Base-by-base conservation (phyloP, 2,888 invertebrate species). In the Hemicrepidius hirtus region DNA sequence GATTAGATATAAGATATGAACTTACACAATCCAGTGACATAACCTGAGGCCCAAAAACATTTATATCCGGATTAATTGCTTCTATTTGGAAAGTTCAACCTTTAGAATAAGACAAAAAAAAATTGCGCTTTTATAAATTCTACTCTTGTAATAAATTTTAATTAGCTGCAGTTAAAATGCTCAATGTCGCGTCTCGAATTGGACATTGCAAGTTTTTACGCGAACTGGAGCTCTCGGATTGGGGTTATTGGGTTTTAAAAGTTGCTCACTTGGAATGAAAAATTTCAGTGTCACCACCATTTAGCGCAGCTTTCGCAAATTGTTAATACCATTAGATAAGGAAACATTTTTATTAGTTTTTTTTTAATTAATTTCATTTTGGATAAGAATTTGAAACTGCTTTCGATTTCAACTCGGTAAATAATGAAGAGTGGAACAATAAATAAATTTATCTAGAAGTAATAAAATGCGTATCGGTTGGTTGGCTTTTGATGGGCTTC, bases 211-310 rank as follows among this genome's bases (percentile, higher is more conserved):
- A 50, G 49, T 64, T 49, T 50, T 64, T 64, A 21, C 32, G 12
- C 18, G 35, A 3, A 46, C 46, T 32, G 35, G 28, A 50, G 35
- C 49, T 40, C 35, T 50, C 64, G 18, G 18, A 46, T 32, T 18
- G 63, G 49, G 63, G 46, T 63, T 46, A 46, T 63, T 46, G 32
- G 63, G 46, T 63, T 63, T 49, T 40, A 40, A n/a, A 40, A 40
- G 40, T 40, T 13, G 40, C 13, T 13, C 1, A 13, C 13, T n/a
- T 40, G n/a, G 40, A 40, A 40, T 40, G n/a, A 40, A 40, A 37
- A 40, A 40, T 40, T 40, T 40, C 40, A 40, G 40, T 40, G 40
- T 40, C 40, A 40, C 40, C 40, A 40, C 9, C 40, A 1, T 40
- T 40, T 40, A n/a, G 40, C 40, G 40, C 2, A 2, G 40, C 13